Evolutionary conservation across 2,113 vertebrate genomes (phyloP).

Genomic region (Silurus glanis): DNA sequence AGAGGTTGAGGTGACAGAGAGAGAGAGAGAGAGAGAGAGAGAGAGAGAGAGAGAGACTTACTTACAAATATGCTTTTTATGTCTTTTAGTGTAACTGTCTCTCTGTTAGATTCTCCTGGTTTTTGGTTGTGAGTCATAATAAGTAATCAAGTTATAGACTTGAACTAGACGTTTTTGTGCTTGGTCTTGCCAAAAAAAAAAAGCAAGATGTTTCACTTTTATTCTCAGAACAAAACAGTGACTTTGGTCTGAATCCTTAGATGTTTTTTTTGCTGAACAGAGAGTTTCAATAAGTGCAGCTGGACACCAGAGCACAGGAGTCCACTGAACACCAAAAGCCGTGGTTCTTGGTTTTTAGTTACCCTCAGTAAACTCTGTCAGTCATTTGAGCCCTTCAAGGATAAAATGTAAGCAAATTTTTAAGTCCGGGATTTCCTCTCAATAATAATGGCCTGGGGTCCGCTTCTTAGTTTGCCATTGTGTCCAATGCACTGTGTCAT

Average conservation of each 20-base stretch:
- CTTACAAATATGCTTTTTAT: conserved; percentile 33
- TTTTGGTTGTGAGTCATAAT: conserved; percentile 10
- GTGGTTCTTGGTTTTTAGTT: not conserved
- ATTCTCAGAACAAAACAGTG: not conserved
- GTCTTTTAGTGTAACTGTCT: conserved; percentile 38
- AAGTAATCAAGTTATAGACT: not conserved
- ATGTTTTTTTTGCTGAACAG: not conserved
- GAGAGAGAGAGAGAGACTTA: conserved; percentile 11
- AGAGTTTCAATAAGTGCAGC: not conserved
- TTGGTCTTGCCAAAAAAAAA: not conserved
- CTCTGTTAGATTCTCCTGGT: conserved; percentile 21
- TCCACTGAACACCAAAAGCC: not conserved
- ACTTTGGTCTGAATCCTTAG: not conserved
- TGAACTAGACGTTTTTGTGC: not conserved
- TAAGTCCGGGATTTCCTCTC: not conserved
- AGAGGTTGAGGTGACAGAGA: conserved; percentile 41
- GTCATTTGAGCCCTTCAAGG: not conserved
- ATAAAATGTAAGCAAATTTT: not conserved
- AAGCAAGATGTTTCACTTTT: not conserved
- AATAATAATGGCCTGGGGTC: not conserved
- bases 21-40: conserved; percentile 44
- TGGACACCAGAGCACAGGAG: not conserved
- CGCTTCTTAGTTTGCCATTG: not conserved
- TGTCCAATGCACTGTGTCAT: not conserved
- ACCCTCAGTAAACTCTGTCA: not conserved